Evolutionary conservation across 2,797 vertebrate genomes (phyloP), one percentile per base, ranked within the genome.

Genomic region (Chelmon rostratus): DNA sequence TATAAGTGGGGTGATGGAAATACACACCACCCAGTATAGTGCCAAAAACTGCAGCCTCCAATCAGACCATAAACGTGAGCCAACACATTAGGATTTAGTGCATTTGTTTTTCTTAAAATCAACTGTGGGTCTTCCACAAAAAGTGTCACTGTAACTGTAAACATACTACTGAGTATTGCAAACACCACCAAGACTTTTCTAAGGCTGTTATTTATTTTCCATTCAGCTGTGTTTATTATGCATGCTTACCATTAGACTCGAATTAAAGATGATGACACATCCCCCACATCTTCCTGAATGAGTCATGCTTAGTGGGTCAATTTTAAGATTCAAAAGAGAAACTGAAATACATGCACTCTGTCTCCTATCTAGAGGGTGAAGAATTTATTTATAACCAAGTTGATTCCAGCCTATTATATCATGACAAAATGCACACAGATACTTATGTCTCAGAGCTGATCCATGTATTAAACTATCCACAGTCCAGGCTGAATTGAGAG

Each of bases 261-360:
- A 76, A 73, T 74, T 47, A 67, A 79, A 78, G 42, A 61, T 25
- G 19, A 44, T 77, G 50, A 78, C 68, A 70, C 79, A 47, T 57
- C 68, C 19, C 21, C 37, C 46, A 59, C 46, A 38, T 68, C 68
- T 67, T 82, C 44, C 56, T 40, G 28, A 66, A 79, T 83, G 68
- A 86, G 44, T 86, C 83, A 69, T 18, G 46, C 18, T n/a, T 35
- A 53, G 16, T 76, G 35, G 65, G 47, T 78, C 37, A 74, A 8
- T 71, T 47, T 78, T 46, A 69, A 77, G 33, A 78, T 35, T 69
- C 53, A 35, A 64, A 69, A 50, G 42, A 59, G 23, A 71, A 78
- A 68, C 31, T 68, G 33, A 70, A 68, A 61, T 73, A 25, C 18
- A 61, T 73, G 25, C 18, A 16, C 15, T 53, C n/a, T 47, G 4